Base-by-base conservation (phyloP, 2,113 vertebrate species). In the Boulengeromyrus knoepffleri region DNA sequence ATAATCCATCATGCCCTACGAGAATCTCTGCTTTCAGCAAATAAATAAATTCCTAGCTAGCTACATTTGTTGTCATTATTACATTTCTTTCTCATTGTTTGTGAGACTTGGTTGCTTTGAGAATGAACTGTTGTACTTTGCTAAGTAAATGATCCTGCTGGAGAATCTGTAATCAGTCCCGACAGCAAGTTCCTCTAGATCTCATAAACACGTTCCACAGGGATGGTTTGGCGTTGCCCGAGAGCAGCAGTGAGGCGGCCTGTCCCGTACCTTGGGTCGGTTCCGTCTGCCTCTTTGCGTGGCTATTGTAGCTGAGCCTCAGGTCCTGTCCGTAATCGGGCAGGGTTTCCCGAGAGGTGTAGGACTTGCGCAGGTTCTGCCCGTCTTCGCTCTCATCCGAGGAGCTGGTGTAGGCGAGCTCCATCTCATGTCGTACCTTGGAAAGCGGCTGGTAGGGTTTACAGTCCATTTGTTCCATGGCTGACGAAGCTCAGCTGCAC, bases 401-500 rank as follows among this genome's bases (percentile, higher is more conserved):
- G 83, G 98, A 99, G 94, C 98, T 99, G 6, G 97, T 98, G 94
- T 99, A 99, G 90, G 97, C 96, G 95, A 99, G 95, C 96, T 99
- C 98, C 97, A 99, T 97, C 93, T 99, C 98, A 93, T 98, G 97
- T 90, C 97, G 98, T 24, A 97, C 97, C 95, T 99, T 99, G 21
- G 98, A 97, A 94, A 99, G 95, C 31, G 98, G 98, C 94, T 99
- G 98, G 94, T 99, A 99, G 91, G 98, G 98, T 96, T 99, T 99
- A 93, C 97, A 98, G 96, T 99, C 98, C 95, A 98, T 98, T 95
- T 99, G 98, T 94, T 99, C 98, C 98, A 99, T 99, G 94, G 95
- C 96, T 97, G 92, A 92, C 95, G 93, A 91, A 95, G 93, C 3
- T 95, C 93, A 92, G 66, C 94, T 94, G 94, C 89, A 94, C 92